A percentile compares a stretch with the other conserved stretches of the same genome.
Evolutionary conservation across 2,888 invertebrate species (phyloP).

Genomic region (Dynastes maya): DNA sequence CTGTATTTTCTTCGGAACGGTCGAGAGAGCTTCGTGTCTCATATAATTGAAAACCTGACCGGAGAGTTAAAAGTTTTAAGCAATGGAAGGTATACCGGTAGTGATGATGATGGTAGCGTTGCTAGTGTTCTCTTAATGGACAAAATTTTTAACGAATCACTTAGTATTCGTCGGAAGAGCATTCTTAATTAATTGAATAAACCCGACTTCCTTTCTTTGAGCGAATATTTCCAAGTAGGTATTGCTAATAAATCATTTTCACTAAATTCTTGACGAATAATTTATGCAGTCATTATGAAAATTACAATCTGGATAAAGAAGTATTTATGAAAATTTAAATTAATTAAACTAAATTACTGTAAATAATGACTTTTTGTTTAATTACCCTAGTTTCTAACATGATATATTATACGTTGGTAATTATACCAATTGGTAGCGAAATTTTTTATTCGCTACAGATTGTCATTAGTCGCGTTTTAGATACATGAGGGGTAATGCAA

Average conservation of each 20-base stretch:
- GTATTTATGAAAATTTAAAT: too few relatives aligned
- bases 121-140: conserved; percentile 51
- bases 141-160: conserved; percentile 52
- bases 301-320: too few relatives aligned
- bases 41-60: conserved; percentile 54
- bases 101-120: conserved; percentile 35
- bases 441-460: too few relatives aligned
- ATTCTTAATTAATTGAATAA: conserved; percentile 50
- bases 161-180: conserved; percentile 52
- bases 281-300: too few relatives aligned
- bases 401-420: too few relatives aligned
- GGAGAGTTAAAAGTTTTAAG: conserved; percentile 50
- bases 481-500: too few relatives aligned
- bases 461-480: too few relatives aligned
- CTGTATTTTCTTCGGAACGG: conserved; percentile 50
- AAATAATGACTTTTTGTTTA: too few relatives aligned
- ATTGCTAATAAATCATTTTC: neutral
- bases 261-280: neutral
- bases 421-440: too few relatives aligned
- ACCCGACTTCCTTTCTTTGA: neutral
- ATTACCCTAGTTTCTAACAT: too few relatives aligned
- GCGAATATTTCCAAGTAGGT: too few relatives aligned
- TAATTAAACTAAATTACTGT: too few relatives aligned
- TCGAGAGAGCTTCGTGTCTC: conserved; percentile 48
- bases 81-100: conserved; percentile 26